A percentile compares a stretch with the other conserved stretches of the same genome.
phyloP scores from a whole-genome alignment of 2,888 invertebrate species.

The Plagiodera versicolora region DNA sequence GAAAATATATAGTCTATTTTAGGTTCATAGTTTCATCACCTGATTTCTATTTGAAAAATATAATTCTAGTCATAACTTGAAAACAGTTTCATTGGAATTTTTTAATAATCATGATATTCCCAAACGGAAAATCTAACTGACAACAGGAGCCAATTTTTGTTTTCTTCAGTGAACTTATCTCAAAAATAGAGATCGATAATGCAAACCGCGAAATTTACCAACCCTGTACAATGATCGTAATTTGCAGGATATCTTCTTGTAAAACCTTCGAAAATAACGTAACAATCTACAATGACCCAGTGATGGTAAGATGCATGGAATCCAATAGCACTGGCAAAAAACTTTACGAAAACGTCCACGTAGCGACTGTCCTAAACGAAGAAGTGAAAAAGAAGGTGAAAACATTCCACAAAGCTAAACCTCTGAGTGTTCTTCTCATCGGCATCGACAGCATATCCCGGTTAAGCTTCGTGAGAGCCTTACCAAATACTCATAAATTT shows the following conservation, averaged over 20 bases:
- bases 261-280: slow-evolving; percentile 52
- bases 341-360: slow-evolving; percentile 61
- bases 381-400: slow-evolving; percentile 35
- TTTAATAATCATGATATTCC: too few relatives aligned
- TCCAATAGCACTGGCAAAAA: slow-evolving; percentile 31
- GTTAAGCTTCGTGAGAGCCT: slow-evolving; percentile 73
- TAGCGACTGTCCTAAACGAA: slow-evolving; percentile 49
- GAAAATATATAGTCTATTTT: too few relatives aligned
- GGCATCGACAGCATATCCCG: slow-evolving; percentile 87
- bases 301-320: slow-evolving; percentile 58
- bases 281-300: slow-evolving; percentile 55
- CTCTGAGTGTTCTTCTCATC: slow-evolving; percentile 71
- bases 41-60: too few relatives aligned
- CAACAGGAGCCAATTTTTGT: too few relatives aligned
- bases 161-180: too few relatives aligned
- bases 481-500: slow-evolving; percentile 69
- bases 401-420: slow-evolving; percentile 39
- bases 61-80: too few relatives aligned
- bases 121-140: too few relatives aligned
- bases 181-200: too few relatives aligned
- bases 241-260: slow-evolving; percentile 56
- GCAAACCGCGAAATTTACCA: background rate
- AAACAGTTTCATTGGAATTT: too few relatives aligned
- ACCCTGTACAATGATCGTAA: too few relatives aligned
- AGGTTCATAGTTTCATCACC: too few relatives aligned